Percentiles rank a stretch among this genome's conserved stretches.
phyloP scores from a whole-genome alignment of 1,140 invertebrate genomes.

The Babylonia areolata region DNA sequence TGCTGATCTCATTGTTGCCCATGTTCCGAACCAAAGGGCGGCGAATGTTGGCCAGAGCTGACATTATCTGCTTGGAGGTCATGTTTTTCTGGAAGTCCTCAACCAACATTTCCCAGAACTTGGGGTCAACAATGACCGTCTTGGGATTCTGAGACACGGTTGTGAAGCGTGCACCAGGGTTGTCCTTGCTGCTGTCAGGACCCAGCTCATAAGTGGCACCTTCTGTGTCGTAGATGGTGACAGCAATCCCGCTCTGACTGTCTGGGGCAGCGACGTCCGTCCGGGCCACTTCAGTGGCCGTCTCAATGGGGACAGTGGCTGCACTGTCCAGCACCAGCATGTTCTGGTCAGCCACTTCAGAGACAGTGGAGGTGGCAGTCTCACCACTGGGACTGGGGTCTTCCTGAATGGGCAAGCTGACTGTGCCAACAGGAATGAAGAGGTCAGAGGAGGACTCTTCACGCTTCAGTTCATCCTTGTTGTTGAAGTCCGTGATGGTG shows the following conservation, averaged over 20 bases:
- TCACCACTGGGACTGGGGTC: conserved; percentile 38
- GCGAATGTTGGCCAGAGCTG: conserved; percentile 42
- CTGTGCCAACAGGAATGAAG: conserved; percentile 49
- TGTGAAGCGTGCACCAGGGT: conserved; percentile 39
- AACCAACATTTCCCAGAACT: conserved; percentile 52
- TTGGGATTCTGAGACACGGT: conserved; percentile 43
- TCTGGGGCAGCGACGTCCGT: conserved; percentile 33
- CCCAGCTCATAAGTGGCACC: conserved; percentile 44
- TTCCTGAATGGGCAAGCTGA: conserved; percentile 40
- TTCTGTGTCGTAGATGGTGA: conserved; percentile 49
- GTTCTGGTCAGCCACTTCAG: conserved; percentile 44
- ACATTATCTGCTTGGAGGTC: conserved; percentile 49
- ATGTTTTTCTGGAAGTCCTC: conserved; percentile 54
- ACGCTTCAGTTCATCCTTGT: conserved; percentile 46
- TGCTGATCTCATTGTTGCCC: conserved; percentile 48
- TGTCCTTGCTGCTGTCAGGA: conserved; percentile 48
- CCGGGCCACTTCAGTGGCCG: conserved; percentile 18
- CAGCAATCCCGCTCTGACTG: conserved; percentile 47
- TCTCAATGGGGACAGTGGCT: background rate
- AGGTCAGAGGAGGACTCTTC: conserved; percentile 49
- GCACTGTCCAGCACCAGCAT: conserved; percentile 29
- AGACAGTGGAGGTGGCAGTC: conserved; percentile 45
- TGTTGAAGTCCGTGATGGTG: conserved; percentile 51
- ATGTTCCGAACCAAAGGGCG: conserved; percentile 46
- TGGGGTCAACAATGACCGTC: conserved; percentile 48